These are phyloP conservation scores for Pelecanus crispus DNA, from an alignment of 2,113 vertebrate genomes.

Conservation along the genomic window DNA sequence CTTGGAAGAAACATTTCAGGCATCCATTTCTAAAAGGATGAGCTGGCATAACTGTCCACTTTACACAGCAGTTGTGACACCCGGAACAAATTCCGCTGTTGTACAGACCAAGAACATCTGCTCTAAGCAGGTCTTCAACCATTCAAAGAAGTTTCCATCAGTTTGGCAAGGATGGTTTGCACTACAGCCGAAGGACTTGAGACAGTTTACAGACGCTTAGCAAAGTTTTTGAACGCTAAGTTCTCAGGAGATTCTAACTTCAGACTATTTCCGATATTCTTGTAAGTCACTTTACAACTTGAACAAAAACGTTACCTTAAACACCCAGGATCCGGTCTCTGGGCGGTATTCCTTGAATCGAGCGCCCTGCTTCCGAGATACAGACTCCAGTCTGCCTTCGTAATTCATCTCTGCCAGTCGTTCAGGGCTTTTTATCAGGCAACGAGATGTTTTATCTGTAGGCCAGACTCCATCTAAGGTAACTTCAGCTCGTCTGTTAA, in stretches of 20 bases:
- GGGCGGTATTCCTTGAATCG: constrained; percentile 94
- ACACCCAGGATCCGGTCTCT: constrained; percentile 96
- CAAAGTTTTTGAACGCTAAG: fast-evolving
- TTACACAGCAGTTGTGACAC: neutral
- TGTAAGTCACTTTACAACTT: neutral
- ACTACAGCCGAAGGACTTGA: fast-evolving
- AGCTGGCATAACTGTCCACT: neutral
- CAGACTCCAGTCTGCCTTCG: constrained; percentile 86
- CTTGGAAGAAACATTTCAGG: too few species aligned
- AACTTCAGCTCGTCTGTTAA: constrained; percentile 82
- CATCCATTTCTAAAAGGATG: neutral
- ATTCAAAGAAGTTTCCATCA: neutral
- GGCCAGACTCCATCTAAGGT: constrained; percentile 97
- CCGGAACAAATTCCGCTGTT: neutral
- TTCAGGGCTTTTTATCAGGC: constrained; percentile 88
- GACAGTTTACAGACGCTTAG: fast-evolving
- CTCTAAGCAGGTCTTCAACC: neutral
- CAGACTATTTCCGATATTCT: neutral
- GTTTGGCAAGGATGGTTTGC: neutral
- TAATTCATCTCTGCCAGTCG: constrained; percentile 90
- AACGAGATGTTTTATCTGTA: constrained; percentile 88
- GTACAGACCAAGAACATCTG: neutral
- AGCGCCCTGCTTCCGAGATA: constrained; percentile 88
- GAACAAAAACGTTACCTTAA: constrained; percentile 76
- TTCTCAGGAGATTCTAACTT: neutral